Evolutionary conservation across 2,113 vertebrate genomes (phyloP).

Genomic region (Pyrgilauda ruficollis): DNA sequence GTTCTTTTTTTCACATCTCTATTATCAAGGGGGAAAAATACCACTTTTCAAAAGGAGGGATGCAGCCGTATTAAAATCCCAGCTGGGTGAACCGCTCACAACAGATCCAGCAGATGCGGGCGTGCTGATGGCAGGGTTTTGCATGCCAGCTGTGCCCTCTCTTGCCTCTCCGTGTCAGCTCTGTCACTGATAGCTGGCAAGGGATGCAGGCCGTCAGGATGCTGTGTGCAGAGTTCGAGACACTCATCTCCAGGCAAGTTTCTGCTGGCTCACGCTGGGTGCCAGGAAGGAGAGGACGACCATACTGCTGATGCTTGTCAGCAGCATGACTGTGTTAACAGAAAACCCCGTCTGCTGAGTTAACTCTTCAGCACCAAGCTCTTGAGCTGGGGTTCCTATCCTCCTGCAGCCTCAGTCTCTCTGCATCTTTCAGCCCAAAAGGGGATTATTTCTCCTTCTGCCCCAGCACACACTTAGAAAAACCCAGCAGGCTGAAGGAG

Average conservation of each 20-base stretch:
- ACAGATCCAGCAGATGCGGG: conserved; percentile 40
- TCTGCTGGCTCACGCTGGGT: not conserved
- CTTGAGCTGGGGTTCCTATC: not conserved
- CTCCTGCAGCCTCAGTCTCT: not conserved
- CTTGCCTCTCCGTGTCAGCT: conserved; percentile 28
- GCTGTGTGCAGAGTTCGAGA: not conserved
- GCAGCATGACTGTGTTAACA: not conserved
- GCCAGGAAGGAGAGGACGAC: not conserved
- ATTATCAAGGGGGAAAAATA: conserved; percentile 13
- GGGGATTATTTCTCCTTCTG: not conserved
- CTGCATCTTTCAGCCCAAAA: not conserved
- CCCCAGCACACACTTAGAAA: not conserved
- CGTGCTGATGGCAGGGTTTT: conserved; percentile 61
- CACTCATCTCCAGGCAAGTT: not conserved
- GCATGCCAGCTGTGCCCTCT: conserved; percentile 62
- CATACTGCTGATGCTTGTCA: not conserved
- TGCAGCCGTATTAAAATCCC: conserved; percentile 1
- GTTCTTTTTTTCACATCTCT: conserved; percentile 22
- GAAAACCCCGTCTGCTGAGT: not conserved
- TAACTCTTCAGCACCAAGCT: not conserved
- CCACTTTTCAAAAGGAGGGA: conserved; percentile 8
- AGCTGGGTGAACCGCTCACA: conserved; percentile 36
- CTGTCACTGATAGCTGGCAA: conserved; percentile 37
- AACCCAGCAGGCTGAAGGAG: not conserved
- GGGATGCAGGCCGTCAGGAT: not conserved